A percentile compares a stretch with the other conserved stretches of the same genome.
These are phyloP conservation scores for Tetramorium simillimum DNA, from an alignment of 1,140 invertebrate genomes.

Conservation along the genomic window DNA sequence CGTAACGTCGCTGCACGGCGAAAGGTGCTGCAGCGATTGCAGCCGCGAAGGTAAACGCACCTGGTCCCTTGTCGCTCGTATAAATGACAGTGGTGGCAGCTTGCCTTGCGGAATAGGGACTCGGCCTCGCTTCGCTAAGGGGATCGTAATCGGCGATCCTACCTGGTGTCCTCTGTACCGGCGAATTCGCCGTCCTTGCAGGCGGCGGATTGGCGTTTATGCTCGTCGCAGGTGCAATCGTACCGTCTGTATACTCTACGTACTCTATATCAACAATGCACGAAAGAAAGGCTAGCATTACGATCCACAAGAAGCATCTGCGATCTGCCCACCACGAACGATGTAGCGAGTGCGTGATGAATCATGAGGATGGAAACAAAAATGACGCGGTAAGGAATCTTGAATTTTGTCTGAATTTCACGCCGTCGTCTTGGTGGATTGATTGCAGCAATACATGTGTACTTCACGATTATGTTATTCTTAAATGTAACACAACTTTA, in stretches of 20 bases:
- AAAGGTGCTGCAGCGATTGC: constrained; percentile 17
- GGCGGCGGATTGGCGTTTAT: constrained; percentile 80
- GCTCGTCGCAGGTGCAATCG: constrained; percentile 78
- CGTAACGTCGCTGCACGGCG: neutral
- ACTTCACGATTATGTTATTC: neutral
- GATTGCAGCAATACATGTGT: neutral
- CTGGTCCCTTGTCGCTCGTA: constrained; percentile 90
- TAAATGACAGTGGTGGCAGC: constrained; percentile 93
- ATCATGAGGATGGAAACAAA: neutral
- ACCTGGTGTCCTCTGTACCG: constrained; percentile 85
- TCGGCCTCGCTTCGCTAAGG: constrained; percentile 88
- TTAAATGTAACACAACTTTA: neutral
- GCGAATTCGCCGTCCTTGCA: constrained; percentile 81
- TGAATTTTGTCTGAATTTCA: neutral
- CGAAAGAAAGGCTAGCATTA: constrained; percentile 54
- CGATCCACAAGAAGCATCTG: constrained; percentile 22
- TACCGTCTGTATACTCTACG: constrained; percentile 84
- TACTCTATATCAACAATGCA: constrained; percentile 81
- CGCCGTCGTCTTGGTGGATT: neutral
- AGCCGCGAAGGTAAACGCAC: constrained; percentile 76
- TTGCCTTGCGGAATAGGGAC: constrained; percentile 91
- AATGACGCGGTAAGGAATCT: neutral
- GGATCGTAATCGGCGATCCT: constrained; percentile 94
- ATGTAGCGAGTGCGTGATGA: neutral
- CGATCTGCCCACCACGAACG: neutral